Percentiles rank a stretch among this genome's conserved stretches.
These are phyloP conservation scores for Caenorhabditis sp. DNA, from an alignment of 2,888 invertebrate genomes.

Conservation along the genomic window DNA sequence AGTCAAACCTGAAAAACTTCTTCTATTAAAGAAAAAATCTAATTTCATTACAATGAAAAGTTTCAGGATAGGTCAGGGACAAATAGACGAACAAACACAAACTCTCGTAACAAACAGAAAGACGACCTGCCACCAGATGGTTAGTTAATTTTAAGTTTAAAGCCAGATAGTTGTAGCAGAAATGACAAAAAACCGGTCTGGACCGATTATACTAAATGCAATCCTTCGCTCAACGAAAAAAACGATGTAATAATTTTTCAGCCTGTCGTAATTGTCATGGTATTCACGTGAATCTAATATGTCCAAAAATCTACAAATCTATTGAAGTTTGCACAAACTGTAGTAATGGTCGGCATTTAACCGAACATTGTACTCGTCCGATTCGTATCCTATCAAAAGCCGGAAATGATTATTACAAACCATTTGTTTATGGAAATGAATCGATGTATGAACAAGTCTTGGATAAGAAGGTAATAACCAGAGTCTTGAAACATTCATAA, in stretches of 20 bases:
- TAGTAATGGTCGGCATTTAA: not conserved
- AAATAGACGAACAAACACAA: too few relatives aligned
- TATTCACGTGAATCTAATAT: not conserved
- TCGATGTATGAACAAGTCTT: not conserved
- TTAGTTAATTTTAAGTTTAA: too few relatives aligned
- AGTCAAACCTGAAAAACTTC: too few relatives aligned
- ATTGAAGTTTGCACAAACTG: not conserved
- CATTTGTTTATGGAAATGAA: not conserved
- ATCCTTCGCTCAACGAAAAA: not conserved
- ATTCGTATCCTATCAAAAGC: not conserved
- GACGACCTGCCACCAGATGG: too few relatives aligned
- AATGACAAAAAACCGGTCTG: too few relatives aligned
- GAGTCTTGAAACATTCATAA: not conserved
- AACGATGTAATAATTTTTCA: not conserved
- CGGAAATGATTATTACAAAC: not conserved
- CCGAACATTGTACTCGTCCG: not conserved
- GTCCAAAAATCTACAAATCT: not conserved
- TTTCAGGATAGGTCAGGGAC: too few relatives aligned
- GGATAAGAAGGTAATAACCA: too few relatives aligned
- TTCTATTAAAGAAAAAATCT: too few relatives aligned
- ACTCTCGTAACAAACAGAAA: too few relatives aligned
- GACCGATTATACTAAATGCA: too few relatives aligned
- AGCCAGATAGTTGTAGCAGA: too few relatives aligned
- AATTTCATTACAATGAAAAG: too few relatives aligned
- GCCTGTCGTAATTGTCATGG: not conserved